Percentiles rank a stretch among this genome's conserved stretches.
Evolutionary conservation across 2,797 vertebrate species (phyloP).

Genomic region (Acipenser transmontanus): DNA sequence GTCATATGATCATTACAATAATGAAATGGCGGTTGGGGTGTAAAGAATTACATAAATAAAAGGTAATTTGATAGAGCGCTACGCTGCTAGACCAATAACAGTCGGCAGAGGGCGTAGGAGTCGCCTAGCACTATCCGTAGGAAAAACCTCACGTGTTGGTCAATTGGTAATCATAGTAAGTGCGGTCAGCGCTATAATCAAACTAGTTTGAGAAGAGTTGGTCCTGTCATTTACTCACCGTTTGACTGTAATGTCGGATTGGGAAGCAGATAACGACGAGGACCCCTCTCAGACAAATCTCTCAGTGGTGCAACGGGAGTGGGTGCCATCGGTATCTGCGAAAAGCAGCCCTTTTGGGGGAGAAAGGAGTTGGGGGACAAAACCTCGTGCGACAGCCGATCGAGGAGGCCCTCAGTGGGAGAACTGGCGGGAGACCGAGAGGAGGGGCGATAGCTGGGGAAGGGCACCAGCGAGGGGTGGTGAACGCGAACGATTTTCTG

Average conservation of each 20-base stretch:
- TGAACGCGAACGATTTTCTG: neutral
- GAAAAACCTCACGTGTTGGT: too few species aligned
- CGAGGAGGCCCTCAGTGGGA: neutral
- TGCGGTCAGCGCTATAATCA: too few species aligned
- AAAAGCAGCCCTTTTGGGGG: slow-evolving; percentile 19
- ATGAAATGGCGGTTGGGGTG: too few species aligned
- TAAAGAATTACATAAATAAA: too few species aligned
- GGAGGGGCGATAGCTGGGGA: neutral
- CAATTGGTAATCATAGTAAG: too few species aligned
- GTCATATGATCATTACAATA: too few species aligned
- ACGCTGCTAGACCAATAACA: too few species aligned
- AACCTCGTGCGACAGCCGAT: neutral
- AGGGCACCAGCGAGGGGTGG: slow-evolving; percentile 4
- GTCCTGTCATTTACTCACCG: neutral
- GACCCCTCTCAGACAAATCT: neutral
- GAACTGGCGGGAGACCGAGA: slow-evolving; percentile 9
- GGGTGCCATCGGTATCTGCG: accelerated
- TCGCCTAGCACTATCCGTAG: too few species aligned
- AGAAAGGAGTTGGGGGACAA: slow-evolving; percentile 6
- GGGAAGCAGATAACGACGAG: slow-evolving; percentile 53
- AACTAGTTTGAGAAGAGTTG: too few species aligned
- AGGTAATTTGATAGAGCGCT: too few species aligned
- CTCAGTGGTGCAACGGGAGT: neutral
- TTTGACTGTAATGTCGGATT: slow-evolving; percentile 54
- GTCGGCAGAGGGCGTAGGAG: too few species aligned